Conservation (phyloP, 2,797 vertebrate genomes). For the Rhynchotus rufescens region DNA sequence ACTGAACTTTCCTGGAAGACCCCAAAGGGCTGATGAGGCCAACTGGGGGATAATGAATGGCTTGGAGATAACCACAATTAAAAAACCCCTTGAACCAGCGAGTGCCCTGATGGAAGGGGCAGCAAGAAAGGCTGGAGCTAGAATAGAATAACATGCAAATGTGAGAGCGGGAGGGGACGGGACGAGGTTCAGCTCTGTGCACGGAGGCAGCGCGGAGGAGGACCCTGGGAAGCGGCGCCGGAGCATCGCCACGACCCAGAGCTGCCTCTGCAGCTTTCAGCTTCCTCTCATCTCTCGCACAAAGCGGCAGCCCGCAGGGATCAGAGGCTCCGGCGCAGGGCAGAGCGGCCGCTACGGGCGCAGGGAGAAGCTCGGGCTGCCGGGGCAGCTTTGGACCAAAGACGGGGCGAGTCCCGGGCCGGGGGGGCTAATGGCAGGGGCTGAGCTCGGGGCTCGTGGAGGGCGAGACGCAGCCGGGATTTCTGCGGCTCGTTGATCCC, state of each 20-base stretch:
- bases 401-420: accelerated
- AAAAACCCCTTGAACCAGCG: neutral
- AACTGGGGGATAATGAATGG: neutral
- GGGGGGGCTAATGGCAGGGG: neutral
- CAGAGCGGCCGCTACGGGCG: neutral
- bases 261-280: neutral
- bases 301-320: neutral
- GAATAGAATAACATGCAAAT: neutral
- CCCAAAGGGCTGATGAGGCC: neutral
- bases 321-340: neutral
- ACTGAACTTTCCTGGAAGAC: neutral
- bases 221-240: neutral
- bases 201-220: neutral
- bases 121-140: accelerated
- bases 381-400: accelerated
- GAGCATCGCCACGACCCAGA: neutral
- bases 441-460: too few relatives aligned
- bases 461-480: too few relatives aligned
- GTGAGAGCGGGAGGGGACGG: neutral
- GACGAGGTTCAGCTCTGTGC: neutral
- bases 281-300: neutral
- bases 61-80: neutral
- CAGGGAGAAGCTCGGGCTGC: accelerated
- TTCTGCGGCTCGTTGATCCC: neutral
- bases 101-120: neutral